Base-by-base conservation (phyloP, 2,113 vertebrate genomes). In the Aythya baeri region DNA sequence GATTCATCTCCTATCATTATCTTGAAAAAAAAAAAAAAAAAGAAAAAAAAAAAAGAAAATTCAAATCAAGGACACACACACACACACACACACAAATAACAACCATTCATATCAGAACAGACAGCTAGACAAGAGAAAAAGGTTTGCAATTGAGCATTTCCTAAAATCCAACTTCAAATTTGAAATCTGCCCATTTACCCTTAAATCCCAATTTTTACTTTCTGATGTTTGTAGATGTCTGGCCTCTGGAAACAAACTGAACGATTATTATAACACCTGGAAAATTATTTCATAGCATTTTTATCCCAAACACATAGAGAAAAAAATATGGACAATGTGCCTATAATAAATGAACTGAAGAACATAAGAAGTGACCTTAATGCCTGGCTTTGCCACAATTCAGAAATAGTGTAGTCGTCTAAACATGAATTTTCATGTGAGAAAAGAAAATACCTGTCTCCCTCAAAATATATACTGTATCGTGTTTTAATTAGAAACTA, bases 51-150 rank as follows among this genome's bases (percentile, higher is more conserved):
- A 7, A 18, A 44, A 17, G 7, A 21, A 92, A 83, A 71, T 36
- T 5, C 21, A 70, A 7, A 2, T 85, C 5, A 52, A 49, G 34
- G n/a, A 63, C 17, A 68, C 57, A 58, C 78, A 84, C 16, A 44
- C 44, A 46, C 44, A 46, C 44, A 46, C 46, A 46, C 46, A 49
- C 20, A 49, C 46, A 49, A 49, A 49, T 6, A 2, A 0, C 0
- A 1, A 11, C 2, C 4, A 17, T 70, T 70, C 9, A 73, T 66
- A 17, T 62, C 23, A 58, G 4, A 84, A 65, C 2, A 50, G 17
- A 41, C 54, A 73, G 52, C 7, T 41, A 89, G 34, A 65, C 20
- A 61, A 41, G 70, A 38, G 3, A 38, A 61, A 73, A 81, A 16
- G 25, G 36, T n/a, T 57, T 73, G 4, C 13, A 72, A 49, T 0